phyloP scores from a whole-genome alignment of 2,888 invertebrate species.

The Camponotus fellah region DNA sequence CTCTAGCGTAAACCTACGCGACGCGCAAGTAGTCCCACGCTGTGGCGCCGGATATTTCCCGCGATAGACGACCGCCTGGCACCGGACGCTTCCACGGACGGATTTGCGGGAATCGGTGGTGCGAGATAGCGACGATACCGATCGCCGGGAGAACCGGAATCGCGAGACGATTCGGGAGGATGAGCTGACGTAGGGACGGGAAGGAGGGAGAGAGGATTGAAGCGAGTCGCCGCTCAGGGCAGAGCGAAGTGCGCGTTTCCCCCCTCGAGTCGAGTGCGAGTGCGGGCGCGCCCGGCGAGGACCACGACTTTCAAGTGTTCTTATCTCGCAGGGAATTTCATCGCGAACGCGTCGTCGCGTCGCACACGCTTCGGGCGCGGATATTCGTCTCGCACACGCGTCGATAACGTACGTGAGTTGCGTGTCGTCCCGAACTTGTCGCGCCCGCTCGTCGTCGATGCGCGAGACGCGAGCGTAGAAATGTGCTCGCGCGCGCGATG shows the following conservation, averaged over 20 bases:
- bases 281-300: slow-evolving; percentile 55
- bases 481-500: slow-evolving; percentile 60
- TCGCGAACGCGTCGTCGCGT: not conserved
- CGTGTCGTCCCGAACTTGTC: not conserved
- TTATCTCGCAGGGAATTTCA: slow-evolving; percentile 44
- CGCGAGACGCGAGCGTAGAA: not conserved
- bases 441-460: not conserved
- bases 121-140: slow-evolving; percentile 14
- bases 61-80: slow-evolving; percentile 56
- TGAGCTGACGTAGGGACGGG: slow-evolving; percentile 54
- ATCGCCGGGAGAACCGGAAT: slow-evolving; percentile 52
- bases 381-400: not conserved
- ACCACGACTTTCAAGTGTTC: slow-evolving; percentile 48
- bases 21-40: slow-evolving; percentile 77
- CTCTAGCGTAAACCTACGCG: slow-evolving; percentile 82
- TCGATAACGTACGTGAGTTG: slow-evolving; percentile 10
- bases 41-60: slow-evolving; percentile 64
- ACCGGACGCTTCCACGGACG: slow-evolving; percentile 25
- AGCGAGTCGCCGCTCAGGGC: slow-evolving; percentile 74
- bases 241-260: slow-evolving; percentile 64
- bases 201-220: slow-evolving; percentile 64
- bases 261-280: slow-evolving; percentile 62
- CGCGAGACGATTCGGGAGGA: slow-evolving; percentile 52
- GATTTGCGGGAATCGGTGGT: slow-evolving; percentile 22
- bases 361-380: not conserved